Evolutionary conservation across 2,113 vertebrate species (phyloP), one percentile per base, ranked within the genome.

Genomic region (Atrichornis clamosus): DNA sequence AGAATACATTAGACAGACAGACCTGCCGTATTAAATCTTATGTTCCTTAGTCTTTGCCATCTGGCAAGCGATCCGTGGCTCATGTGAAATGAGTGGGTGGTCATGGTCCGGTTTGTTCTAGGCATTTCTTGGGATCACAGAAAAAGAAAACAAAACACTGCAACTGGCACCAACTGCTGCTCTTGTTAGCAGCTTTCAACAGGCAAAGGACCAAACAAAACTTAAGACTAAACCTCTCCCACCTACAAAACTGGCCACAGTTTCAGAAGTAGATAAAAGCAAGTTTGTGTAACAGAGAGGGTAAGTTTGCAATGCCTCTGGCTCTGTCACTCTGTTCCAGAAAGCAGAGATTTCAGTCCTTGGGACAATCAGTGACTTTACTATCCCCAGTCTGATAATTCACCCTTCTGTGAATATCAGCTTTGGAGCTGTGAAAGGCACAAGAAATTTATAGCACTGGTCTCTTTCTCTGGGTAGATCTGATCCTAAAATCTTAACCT

Each of bases 21-120:
- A 92, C 60, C 83, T 89, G 59, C 82, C 92, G 73, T 21, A 86
- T 79, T 81, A 92, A 90, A 91, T 75, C 44, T 92, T 78, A 56
- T 7, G 80, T 95, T 94, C 92, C 92, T 75, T 53, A 90, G 59
- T 35, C 44, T 70, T 84, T 93, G 92, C 96, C 93, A 96, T 94
- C 88, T 96, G 96, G 93, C 95, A 96, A 92, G 85, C 72, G 83
- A 90, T 78, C 52, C 12, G 0, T 24, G 56, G 85, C 90, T 95
- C 92, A 93, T 96, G 95, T 96, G 96, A 97, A 97, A 97, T 4
- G 90, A 97, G 96, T 96, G 96, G 95, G 93, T 92, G 96, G 96
- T 92, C 93, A 94, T 15, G 65, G 95, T 94, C 92, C 76, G 4
- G 85, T 93, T 93, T 96, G 76, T 84, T 78, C 77, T 30, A 96